Evolutionary conservation across 2,113 vertebrate genomes (phyloP).

Genomic region (Artemisiospiza belli): DNA sequence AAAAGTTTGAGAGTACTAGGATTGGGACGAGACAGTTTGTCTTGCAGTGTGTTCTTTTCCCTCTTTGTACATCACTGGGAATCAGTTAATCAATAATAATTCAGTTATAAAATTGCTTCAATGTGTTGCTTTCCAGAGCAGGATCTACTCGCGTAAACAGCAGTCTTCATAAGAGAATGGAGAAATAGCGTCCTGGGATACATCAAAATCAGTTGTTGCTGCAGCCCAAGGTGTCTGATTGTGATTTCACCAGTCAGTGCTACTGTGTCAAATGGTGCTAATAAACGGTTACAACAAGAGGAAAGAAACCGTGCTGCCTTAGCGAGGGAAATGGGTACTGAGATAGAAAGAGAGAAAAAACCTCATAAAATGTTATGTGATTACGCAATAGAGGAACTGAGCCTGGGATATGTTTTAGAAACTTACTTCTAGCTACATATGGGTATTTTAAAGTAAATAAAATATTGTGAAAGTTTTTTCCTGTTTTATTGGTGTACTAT

Average conservation of each 20-base stretch:
- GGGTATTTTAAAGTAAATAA: neutral
- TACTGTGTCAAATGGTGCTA: neutral
- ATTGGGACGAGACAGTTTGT: neutral
- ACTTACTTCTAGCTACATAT: neutral
- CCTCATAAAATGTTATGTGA: neutral
- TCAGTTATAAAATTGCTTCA: constrained; percentile 7
- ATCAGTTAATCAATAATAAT: neutral
- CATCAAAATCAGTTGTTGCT: neutral
- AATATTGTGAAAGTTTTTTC: neutral
- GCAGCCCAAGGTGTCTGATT: neutral
- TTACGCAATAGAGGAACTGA: neutral
- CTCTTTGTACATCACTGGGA: neutral
- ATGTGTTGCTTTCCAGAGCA: neutral
- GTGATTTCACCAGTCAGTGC: neutral
- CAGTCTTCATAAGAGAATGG: neutral
- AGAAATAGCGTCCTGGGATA: neutral
- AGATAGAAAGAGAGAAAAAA: neutral
- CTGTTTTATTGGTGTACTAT: neutral
- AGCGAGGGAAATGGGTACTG: neutral
- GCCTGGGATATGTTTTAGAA: neutral
- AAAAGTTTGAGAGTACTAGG: constrained; percentile 1
- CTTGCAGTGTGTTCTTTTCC: constrained; percentile 4
- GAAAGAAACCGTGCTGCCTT: neutral
- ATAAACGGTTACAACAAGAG: neutral
- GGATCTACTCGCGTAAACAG: neutral